Conservation (phyloP, 1,140 invertebrate genomes). For the Psilanteris sp. region DNA sequence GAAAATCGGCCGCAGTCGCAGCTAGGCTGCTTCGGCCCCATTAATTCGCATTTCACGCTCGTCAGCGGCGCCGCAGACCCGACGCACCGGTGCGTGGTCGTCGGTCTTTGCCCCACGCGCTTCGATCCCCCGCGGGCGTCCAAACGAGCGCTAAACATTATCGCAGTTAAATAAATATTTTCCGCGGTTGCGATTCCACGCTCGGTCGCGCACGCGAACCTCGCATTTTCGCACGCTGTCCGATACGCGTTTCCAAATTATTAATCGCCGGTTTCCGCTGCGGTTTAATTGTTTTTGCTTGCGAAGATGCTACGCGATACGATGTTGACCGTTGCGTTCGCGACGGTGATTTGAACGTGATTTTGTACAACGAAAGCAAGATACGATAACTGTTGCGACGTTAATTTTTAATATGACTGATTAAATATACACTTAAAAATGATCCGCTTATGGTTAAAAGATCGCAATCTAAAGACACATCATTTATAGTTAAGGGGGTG, state of each 20-base stretch:
- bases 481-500: too few species aligned
- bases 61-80: slow-evolving; percentile 61
- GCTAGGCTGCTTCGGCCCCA: slow-evolving; percentile 52
- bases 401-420: too few species aligned
- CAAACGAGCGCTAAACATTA: slow-evolving; percentile 60
- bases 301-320: too few species aligned
- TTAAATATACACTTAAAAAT: too few species aligned
- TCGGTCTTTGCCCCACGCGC: slow-evolving; percentile 45
- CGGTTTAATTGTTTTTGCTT: too few species aligned
- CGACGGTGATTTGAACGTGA: too few species aligned
- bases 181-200: slow-evolving; percentile 46
- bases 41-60: slow-evolving; percentile 69
- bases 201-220: slow-evolving; percentile 47
- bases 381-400: too few species aligned
- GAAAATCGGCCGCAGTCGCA: too few species aligned
- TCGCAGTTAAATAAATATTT: slow-evolving; percentile 64
- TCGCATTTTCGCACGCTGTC: slow-evolving; percentile 56
- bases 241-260: slow-evolving; percentile 32
- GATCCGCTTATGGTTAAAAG: too few species aligned
- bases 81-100: slow-evolving; percentile 57
- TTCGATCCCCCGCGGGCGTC: slow-evolving; percentile 42
- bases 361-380: too few species aligned
- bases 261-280: slow-evolving; percentile 28
- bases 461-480: too few species aligned
- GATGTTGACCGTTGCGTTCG: too few species aligned